Conservation (phyloP, 1,140 invertebrate species). For the Magallana angulata region DNA sequence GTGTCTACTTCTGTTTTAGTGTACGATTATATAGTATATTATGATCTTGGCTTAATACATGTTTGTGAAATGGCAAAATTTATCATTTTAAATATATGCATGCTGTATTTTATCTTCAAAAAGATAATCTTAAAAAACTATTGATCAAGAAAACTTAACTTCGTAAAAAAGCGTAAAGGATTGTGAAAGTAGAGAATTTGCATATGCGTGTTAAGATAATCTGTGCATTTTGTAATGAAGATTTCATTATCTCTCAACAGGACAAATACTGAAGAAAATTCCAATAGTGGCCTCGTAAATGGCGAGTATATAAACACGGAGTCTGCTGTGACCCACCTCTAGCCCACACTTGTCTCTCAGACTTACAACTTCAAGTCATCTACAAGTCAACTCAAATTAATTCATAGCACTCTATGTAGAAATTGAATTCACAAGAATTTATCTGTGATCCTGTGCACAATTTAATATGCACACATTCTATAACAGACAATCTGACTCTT, state of each 20-base stretch:
- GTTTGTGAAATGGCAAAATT: too few relatives aligned
- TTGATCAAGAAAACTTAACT: too few relatives aligned
- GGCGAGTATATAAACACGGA: conserved; percentile 30
- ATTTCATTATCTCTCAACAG: background rate
- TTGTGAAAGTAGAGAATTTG: too few relatives aligned
- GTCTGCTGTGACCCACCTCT: conserved; percentile 33
- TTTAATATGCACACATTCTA: conserved; percentile 4
- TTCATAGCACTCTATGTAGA: background rate
- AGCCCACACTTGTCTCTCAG: conserved; percentile 25
- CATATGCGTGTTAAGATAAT: too few relatives aligned
- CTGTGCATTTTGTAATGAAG: background rate
- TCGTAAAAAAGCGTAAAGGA: too few relatives aligned
- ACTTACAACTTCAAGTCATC: conserved; percentile 36
- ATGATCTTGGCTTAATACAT: too few relatives aligned
- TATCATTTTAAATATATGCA: background rate
- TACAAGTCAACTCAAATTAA: conserved; percentile 28
- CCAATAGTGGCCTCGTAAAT: background rate
- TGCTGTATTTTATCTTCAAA: background rate
- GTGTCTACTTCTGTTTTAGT: background rate
- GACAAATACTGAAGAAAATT: background rate
- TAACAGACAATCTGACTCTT: background rate
- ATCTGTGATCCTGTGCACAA: conserved; percentile 21
- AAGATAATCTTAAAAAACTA: too few relatives aligned
- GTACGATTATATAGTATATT: too few relatives aligned
- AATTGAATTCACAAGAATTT: conserved; percentile 18